Conservation (phyloP, 2,113 vertebrate species). For the Platichthys flesus region DNA sequence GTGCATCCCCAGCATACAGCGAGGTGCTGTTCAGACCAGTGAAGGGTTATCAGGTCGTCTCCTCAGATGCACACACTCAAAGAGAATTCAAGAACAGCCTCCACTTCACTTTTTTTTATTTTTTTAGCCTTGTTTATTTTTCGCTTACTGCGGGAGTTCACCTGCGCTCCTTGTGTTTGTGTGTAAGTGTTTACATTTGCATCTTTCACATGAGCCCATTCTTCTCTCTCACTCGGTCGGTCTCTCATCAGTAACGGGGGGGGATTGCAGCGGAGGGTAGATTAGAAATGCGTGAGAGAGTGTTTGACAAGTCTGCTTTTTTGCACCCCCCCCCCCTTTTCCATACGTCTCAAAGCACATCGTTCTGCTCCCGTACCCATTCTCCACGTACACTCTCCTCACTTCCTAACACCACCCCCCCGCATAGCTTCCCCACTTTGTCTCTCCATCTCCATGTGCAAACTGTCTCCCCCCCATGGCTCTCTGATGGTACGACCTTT, state of each 20-base stretch:
- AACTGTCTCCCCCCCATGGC: slow-evolving; percentile 46
- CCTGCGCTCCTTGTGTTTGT: slow-evolving; percentile 6
- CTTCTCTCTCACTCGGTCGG: slow-evolving; percentile 40
- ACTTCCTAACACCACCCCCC: slow-evolving; percentile 21
- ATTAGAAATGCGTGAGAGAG: slow-evolving; percentile 50
- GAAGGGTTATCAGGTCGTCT: neutral
- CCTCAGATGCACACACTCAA: slow-evolving; percentile 9
- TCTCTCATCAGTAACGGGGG: slow-evolving; percentile 34
- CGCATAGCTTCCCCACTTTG: slow-evolving; percentile 33
- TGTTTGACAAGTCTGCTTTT: slow-evolving; percentile 59
- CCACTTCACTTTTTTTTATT: neutral
- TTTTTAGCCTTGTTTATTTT: neutral
- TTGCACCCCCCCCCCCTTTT: neutral
- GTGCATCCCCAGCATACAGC: neutral
- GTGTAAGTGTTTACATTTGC: slow-evolving; percentile 46
- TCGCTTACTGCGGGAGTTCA: slow-evolving; percentile 7
- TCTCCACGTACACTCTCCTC: slow-evolving; percentile 32
- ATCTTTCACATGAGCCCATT: slow-evolving; percentile 48
- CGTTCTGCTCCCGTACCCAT: slow-evolving; percentile 53
- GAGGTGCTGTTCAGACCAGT: neutral
- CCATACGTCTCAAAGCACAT: slow-evolving; percentile 20
- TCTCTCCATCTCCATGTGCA: slow-evolving; percentile 60
- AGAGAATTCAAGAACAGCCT: neutral
- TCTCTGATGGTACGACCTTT: slow-evolving; percentile 57
- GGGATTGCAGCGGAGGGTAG: slow-evolving; percentile 49